These are phyloP conservation scores for Hassar affinis DNA, from an alignment of 2,113 vertebrate species.

Conservation along the genomic window DNA sequence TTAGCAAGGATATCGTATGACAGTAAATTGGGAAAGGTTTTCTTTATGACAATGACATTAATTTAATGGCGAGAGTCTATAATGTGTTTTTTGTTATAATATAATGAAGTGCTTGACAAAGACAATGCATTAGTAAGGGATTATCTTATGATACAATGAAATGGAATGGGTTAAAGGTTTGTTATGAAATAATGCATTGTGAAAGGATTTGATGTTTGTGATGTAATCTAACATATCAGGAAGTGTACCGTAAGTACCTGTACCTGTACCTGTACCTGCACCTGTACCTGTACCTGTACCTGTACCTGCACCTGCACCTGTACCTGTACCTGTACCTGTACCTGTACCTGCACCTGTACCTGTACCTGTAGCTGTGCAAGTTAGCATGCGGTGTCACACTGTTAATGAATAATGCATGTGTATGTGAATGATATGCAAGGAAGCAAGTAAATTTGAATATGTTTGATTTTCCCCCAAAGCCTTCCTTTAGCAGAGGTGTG, in stretches of 20 bases:
- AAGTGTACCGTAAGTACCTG: too few species aligned
- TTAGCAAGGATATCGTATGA: neutral
- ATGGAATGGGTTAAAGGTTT: neutral
- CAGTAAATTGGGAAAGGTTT: neutral
- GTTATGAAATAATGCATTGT: neutral
- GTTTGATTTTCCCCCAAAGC: neutral
- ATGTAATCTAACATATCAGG: too few species aligned
- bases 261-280: too few species aligned
- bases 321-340: too few species aligned
- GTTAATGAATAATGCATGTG: neutral
- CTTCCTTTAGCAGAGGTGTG: neutral
- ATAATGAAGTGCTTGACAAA: neutral
- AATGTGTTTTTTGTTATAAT: neutral
- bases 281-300: too few species aligned
- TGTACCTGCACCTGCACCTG: too few species aligned
- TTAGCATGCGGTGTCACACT: neutral
- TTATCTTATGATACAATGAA: neutral
- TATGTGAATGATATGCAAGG: neutral
- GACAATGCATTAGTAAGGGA: neutral
- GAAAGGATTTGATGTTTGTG: neutral
- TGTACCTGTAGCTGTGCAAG: neutral
- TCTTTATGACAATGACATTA: neutral
- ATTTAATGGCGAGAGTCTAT: neutral
- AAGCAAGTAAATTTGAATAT: neutral
- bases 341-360: too few species aligned